phyloP scores from a whole-genome alignment of 2,888 invertebrate genomes.

The Osmoderma eremita region DNA sequence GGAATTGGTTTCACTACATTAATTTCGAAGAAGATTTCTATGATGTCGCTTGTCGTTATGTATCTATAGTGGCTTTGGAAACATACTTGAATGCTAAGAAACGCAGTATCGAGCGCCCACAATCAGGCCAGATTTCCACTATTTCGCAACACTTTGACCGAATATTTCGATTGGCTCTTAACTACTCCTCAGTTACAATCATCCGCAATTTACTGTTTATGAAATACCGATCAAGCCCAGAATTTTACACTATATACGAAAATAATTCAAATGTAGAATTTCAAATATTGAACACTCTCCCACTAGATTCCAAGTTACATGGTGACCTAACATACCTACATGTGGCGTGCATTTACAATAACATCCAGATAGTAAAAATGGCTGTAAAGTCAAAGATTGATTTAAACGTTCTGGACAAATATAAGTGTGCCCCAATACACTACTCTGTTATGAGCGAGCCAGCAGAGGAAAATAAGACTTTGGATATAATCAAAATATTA shows the following conservation, averaged over 20 bases:
- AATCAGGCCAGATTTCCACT: too few relatives aligned
- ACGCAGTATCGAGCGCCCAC: background rate
- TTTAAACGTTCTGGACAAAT: background rate
- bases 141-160: too few relatives aligned
- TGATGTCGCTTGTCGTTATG: background rate
- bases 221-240: too few relatives aligned
- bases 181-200: too few relatives aligned
- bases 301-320: too few relatives aligned
- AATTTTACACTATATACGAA: too few relatives aligned
- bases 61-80: background rate
- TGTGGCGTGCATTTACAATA: background rate
- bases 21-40: background rate
- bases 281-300: too few relatives aligned
- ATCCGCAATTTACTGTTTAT: too few relatives aligned
- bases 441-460: background rate
- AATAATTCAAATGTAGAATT: too few relatives aligned
- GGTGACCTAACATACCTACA: background rate
- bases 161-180: too few relatives aligned
- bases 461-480: too few relatives aligned
- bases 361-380: background rate
- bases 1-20: constrained; percentile 1
- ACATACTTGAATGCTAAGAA: background rate
- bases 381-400: background rate
- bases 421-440: constrained; percentile 1
- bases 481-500: background rate